These are phyloP conservation scores for Tolmerus cingulatus DNA, from an alignment of 2,888 invertebrate genomes.

Conservation along the genomic window DNA sequence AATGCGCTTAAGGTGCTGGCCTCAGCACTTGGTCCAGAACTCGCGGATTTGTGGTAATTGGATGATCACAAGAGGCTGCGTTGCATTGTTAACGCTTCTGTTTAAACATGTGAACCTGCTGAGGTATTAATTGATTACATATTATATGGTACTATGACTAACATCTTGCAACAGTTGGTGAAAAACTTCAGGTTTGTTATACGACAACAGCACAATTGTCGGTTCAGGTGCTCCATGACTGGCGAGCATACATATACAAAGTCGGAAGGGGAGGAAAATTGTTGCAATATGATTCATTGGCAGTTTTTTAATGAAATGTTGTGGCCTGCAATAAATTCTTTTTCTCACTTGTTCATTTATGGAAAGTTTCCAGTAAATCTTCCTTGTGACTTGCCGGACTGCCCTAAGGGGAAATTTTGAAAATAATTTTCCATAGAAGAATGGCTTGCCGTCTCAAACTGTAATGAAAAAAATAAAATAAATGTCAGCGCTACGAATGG, in stretches of 20 bases:
- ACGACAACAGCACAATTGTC: neutral
- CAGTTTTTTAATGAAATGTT: slow-evolving; percentile 4
- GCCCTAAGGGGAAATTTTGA: neutral
- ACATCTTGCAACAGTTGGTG: neutral
- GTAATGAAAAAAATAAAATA: neutral
- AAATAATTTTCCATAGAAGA: neutral
- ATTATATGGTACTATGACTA: neutral
- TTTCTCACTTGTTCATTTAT: neutral
- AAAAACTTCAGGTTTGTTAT: neutral
- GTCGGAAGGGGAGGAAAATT: slow-evolving; percentile 1
- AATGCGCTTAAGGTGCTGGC: neutral
- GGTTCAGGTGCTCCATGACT: neutral
- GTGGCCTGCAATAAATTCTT: slow-evolving; percentile 27
- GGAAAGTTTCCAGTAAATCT: neutral
- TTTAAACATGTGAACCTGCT: slow-evolving; percentile 13
- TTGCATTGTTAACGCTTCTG: slow-evolving; percentile 22
- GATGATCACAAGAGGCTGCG: slow-evolving; percentile 30
- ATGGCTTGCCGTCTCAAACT: neutral
- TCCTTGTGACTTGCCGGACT: neutral
- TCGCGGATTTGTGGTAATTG: slow-evolving; percentile 25
- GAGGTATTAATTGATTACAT: slow-evolving; percentile 35
- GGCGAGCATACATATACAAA: neutral
- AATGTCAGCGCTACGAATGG: neutral
- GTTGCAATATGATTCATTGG: slow-evolving; percentile 2
- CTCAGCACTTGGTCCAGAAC: neutral